phyloP scores from a whole-genome alignment of 2,888 invertebrate species.

The Ellobium chinense region DNA sequence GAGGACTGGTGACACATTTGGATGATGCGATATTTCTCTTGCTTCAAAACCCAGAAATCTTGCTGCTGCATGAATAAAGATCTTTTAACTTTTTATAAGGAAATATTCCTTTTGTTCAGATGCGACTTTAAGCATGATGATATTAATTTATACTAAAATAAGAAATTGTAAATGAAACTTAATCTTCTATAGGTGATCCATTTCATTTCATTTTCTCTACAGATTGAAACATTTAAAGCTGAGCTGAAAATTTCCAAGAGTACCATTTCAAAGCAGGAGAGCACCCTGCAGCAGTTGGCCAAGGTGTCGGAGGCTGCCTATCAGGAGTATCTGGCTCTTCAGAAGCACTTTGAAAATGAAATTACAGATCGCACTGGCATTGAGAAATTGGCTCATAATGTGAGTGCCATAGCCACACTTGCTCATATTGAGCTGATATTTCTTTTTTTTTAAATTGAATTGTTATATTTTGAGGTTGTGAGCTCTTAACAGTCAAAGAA shows the following conservation, averaged over 20 bases:
- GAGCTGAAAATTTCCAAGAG: slow-evolving; percentile 55
- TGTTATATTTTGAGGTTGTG: too few relatives aligned
- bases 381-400: slow-evolving; percentile 56
- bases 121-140: not conserved
- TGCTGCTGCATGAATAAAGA: too few relatives aligned
- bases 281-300: slow-evolving; percentile 58
- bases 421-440: too few relatives aligned
- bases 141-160: not conserved
- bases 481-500: too few relatives aligned
- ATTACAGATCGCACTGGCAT: slow-evolving; percentile 53
- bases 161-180: not conserved
- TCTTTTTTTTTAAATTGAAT: too few relatives aligned
- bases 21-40: too few relatives aligned
- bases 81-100: too few relatives aligned
- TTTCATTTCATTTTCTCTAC: slow-evolving; percentile 44
- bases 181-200: not conserved
- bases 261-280: slow-evolving; percentile 56
- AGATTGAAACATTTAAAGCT: slow-evolving; percentile 54
- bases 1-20: too few relatives aligned
- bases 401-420: slow-evolving; percentile 40
- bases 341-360: slow-evolving; percentile 59
- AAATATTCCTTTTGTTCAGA: too few relatives aligned
- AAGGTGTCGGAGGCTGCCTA: slow-evolving; percentile 61
- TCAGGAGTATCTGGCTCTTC: slow-evolving; percentile 59
- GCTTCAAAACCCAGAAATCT: too few relatives aligned